phyloP scores from a whole-genome alignment of 1,140 invertebrate species.

The Papilio machaon region DNA sequence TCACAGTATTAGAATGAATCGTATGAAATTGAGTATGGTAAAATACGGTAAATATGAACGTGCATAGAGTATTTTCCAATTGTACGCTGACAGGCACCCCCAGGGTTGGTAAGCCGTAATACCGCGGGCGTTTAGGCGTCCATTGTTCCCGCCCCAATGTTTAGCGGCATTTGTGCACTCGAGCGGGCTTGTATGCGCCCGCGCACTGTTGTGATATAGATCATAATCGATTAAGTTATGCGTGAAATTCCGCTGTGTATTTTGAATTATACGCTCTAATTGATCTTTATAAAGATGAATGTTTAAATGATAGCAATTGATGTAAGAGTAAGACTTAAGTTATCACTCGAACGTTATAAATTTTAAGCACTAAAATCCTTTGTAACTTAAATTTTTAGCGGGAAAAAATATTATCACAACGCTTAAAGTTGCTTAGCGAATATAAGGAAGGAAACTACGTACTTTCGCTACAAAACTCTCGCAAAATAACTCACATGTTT shows the following conservation, averaged over 20 bases:
- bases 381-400: no score
- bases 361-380: no score
- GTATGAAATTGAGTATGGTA: neutral
- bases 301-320: neutral
- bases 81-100: constrained; percentile 34
- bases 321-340: neutral
- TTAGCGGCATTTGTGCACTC: constrained; percentile 44
- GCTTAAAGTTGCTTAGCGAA: no score
- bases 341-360: no score
- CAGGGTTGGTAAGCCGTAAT: constrained; percentile 62
- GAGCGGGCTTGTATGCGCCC: constrained; percentile 42
- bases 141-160: constrained; percentile 63
- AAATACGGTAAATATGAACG: neutral
- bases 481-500: no score
- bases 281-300: constrained; percentile 52
- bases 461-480: no score
- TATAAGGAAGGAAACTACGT: no score
- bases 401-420: no score
- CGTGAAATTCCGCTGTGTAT: constrained; percentile 70
- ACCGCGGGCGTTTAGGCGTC: constrained; percentile 61
- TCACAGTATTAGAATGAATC: neutral
- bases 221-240: constrained; percentile 75
- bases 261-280: constrained; percentile 59
- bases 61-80: neutral
- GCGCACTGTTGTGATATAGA: constrained; percentile 62